Evolutionary conservation across 2,797 vertebrate genomes (phyloP), one percentile per base, ranked within the genome.

Genomic region (Aulostomus chinensis): DNA sequence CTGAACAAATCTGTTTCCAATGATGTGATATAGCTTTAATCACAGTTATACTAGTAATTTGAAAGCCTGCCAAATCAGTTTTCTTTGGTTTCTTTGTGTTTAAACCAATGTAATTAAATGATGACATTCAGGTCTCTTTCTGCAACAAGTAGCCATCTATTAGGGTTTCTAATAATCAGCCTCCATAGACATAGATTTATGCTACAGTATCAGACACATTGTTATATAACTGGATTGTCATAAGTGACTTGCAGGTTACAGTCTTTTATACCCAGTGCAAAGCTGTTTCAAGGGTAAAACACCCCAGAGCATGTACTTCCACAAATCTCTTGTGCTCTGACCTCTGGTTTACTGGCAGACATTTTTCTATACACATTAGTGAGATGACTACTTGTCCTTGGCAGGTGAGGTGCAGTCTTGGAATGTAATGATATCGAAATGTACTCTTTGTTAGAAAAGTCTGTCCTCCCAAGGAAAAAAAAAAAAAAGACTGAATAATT

Each of bases 351-450:
- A 48, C 55, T 62, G 48, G 52, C 57, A 25, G 48, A 54, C 41
- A 39, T 38, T 52, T 34, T 68, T 66, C 47, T 56, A 31, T 26
- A 1, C 57, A 75, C 70, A 83, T 86, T 86, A 85, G 84, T 13
- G 32, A 76, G 72, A 88, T 85, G 81, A 85, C 59, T 71, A 53
- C 68, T 68, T 77, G 84, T 73, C 84, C 83, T 88, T 85, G 71
- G 73, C 55, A 73, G 66, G 53, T 48, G 67, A 71, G 35, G 38
- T 56, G 47, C 45, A 45, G 35, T 13, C 58, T 66, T 58, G 38
- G 66, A 46, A 43, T 61, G n/a, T 45, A 53, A 73, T 74, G 47
- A 63, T 48, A 78, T 62, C 41, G 28, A 5, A 21, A 34, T 33
- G 33, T 45, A 30, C 49, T 58, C 14, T n/a, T n/a, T n/a, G n/a